phyloP scores from a whole-genome alignment of 1,140 invertebrate genomes.

The Bombus picipes region DNA sequence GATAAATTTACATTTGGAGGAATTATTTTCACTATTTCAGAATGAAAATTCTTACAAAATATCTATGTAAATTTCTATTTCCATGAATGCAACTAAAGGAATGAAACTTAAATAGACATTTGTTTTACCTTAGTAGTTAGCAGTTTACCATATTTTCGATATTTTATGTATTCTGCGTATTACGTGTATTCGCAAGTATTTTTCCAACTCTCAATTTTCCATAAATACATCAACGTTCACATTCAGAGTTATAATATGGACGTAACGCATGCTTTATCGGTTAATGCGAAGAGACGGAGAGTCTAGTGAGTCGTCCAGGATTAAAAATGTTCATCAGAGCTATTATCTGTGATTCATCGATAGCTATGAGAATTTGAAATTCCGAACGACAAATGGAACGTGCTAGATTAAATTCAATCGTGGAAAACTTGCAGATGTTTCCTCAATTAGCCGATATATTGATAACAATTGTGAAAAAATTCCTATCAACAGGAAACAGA shows the following conservation, averaged over 20 bases:
- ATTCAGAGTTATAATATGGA: too few relatives aligned
- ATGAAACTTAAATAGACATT: too few relatives aligned
- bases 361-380: neutral
- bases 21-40: too few relatives aligned
- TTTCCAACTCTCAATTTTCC: neutral
- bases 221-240: neutral
- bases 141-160: neutral
- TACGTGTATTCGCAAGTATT: neutral
- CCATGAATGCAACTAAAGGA: too few relatives aligned
- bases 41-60: too few relatives aligned
- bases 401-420: neutral
- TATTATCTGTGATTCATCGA: neutral
- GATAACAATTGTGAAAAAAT: neutral
- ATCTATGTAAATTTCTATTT: too few relatives aligned
- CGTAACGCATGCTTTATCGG: neutral
- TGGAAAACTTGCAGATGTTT: neutral
- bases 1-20: too few relatives aligned
- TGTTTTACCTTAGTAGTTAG: too few relatives aligned
- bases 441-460: neutral
- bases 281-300: neutral
- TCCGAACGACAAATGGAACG: neutral
- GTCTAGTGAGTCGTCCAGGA: neutral
- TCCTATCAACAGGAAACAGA: neutral
- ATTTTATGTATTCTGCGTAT: neutral
- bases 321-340: neutral